Evolutionary conservation across 1,140 invertebrate genomes (phyloP).

Genomic region (Nylanderia fulva): DNA sequence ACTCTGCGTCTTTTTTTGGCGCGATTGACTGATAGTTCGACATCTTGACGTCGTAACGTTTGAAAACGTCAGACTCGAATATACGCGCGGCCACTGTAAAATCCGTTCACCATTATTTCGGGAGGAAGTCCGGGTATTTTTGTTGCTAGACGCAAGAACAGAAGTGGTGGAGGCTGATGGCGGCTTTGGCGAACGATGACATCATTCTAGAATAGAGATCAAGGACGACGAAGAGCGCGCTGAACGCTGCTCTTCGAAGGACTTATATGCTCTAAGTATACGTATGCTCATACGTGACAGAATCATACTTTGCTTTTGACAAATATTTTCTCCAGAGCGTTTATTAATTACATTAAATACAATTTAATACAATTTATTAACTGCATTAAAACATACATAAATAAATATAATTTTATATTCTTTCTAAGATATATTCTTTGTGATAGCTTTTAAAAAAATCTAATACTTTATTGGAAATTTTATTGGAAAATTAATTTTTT

Average conservation of each 20-base stretch:
- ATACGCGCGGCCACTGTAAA: conserved; percentile 3
- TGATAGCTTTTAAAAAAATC: background rate
- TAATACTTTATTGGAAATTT: too few relatives aligned
- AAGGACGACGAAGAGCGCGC: conserved; percentile 63
- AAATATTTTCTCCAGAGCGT: background rate
- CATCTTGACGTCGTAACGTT: conserved; percentile 30
- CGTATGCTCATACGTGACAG: background rate
- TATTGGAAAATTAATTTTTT: too few relatives aligned
- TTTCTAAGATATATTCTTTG: background rate
- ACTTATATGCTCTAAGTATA: conserved; percentile 12
- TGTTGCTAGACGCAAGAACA: conserved; percentile 49
- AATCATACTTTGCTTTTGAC: background rate
- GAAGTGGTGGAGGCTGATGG: background rate
- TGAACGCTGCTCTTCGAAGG: conserved; percentile 52
- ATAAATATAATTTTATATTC: background rate
- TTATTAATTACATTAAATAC: too few relatives aligned
- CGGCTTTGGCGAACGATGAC: conserved; percentile 61
- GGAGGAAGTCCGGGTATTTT: conserved; percentile 62
- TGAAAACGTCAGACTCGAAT: conserved; percentile 47
- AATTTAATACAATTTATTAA: too few relatives aligned
- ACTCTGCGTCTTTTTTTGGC: conserved; percentile 43
- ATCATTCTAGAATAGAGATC: conserved; percentile 61
- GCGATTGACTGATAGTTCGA: conserved; percentile 41
- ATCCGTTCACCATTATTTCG: conserved; percentile 55
- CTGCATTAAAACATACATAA: background rate